Percentiles rank a stretch among this genome's conserved stretches.
Conservation (phyloP, 2,888 invertebrate genomes). For the Thumatha senex region DNA sequence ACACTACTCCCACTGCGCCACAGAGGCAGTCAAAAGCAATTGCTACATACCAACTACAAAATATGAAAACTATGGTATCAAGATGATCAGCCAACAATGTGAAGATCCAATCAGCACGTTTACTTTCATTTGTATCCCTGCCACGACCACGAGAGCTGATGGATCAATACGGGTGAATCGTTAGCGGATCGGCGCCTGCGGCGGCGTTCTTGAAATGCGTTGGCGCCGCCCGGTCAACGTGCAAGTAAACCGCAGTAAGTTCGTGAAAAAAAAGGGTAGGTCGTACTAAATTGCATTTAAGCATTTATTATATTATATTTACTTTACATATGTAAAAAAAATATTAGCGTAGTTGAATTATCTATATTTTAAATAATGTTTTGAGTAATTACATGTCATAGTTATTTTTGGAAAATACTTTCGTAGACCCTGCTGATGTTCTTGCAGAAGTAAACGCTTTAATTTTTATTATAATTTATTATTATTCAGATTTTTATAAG, state of each 20-base stretch:
- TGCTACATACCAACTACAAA: no score
- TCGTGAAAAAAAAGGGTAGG: background rate
- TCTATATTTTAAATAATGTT: background rate
- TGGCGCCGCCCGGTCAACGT: conserved; percentile 19
- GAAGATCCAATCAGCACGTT: conserved; percentile 12
- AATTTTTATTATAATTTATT: no score
- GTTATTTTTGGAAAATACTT: background rate
- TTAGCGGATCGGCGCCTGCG: conserved; percentile 36
- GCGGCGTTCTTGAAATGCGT: conserved; percentile 33
- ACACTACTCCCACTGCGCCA: no score
- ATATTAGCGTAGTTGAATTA: no score
- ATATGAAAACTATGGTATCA: background rate
- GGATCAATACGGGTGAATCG: conserved; percentile 29
- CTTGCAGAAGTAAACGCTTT: no score
- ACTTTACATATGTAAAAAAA: no score
- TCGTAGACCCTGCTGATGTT: no score
- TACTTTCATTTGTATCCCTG: conserved; percentile 26
- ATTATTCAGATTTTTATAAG: no score
- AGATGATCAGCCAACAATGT: conserved; percentile 6
- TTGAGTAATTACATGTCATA: background rate
- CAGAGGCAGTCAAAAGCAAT: no score
- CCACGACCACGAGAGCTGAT: conserved; percentile 17
- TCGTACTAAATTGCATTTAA: no score
- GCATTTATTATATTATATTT: no score
- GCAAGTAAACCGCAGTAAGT: conserved; percentile 6